Evolutionary conservation across 2,797 vertebrate species (phyloP).

Genomic region (Malurus leucopterus): DNA sequence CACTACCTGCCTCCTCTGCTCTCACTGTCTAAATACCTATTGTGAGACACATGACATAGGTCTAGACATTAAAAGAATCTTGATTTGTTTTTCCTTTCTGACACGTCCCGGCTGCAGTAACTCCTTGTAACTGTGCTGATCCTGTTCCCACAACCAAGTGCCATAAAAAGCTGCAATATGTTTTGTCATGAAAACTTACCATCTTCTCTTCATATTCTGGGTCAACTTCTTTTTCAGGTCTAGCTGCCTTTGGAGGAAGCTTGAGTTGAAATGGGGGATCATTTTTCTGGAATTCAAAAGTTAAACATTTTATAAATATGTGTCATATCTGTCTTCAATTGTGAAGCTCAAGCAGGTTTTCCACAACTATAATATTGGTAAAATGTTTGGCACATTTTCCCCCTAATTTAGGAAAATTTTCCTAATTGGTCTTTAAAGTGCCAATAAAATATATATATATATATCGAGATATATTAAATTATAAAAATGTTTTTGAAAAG

Average conservation of each 20-base stretch:
- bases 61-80: background rate
- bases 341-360: background rate
- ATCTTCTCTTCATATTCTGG: conserved; percentile 86
- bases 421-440: background rate
- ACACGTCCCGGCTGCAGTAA: background rate
- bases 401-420: background rate
- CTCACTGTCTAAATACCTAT: background rate
- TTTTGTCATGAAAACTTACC: conserved; percentile 63
- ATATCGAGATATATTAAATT: background rate
- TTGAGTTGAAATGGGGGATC: conserved; percentile 77
- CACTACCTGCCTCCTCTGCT: background rate
- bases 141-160: background rate
- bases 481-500: background rate
- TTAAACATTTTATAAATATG: background rate
- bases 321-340: background rate
- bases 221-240: conserved; percentile 77
- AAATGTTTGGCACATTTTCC: background rate
- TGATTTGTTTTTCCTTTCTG: background rate
- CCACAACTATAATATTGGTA: background rate
- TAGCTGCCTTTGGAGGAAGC: conserved; percentile 74
- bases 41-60: background rate
- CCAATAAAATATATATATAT: background rate
- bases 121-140: background rate
- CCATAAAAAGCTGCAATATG: background rate
- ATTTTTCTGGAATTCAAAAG: conserved; percentile 73